Evolutionary conservation across 2,888 invertebrate species (phyloP).

Genomic region (Eutolmus rufibarbis): DNA sequence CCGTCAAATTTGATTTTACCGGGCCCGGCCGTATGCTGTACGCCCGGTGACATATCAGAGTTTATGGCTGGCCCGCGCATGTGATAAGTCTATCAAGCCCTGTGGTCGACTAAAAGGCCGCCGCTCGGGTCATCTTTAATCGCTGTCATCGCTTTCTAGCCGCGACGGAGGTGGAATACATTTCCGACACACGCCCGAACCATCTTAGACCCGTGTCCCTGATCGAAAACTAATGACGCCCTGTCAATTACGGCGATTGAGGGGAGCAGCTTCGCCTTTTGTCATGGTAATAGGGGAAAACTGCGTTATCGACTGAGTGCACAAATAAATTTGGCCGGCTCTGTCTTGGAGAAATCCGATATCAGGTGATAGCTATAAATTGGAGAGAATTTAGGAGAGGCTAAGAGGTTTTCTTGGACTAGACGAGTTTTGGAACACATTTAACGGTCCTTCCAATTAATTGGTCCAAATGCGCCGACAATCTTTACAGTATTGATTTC

Average conservation of each 20-base stretch:
- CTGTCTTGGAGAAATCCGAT: background rate
- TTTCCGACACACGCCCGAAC: background rate
- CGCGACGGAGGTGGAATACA: conserved; percentile 16
- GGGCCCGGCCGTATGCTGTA: background rate
- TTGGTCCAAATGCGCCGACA: background rate
- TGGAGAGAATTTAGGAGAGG: background rate
- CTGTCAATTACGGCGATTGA: background rate
- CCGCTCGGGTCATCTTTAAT: background rate
- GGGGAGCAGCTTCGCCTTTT: conserved; percentile 6
- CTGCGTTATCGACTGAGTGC: background rate
- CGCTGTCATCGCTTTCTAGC: background rate
- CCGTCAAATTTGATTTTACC: conserved; percentile 24
- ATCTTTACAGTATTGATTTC: background rate
- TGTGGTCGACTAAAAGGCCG: background rate
- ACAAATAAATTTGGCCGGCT: background rate
- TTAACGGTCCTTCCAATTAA: background rate
- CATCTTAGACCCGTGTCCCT: background rate
- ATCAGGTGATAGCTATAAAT: background rate
- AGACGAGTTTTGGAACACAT: background rate
- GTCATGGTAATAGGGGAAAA: conserved; percentile 25
- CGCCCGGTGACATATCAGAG: background rate
- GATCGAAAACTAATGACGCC: conserved; percentile 6
- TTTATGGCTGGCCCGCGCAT: background rate
- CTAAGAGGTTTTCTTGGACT: background rate
- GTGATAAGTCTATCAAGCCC: background rate